A percentile compares a stretch with the other conserved stretches of the same genome.
Conservation (phyloP, 2,888 invertebrate genomes). For the Asteroscopus sphinx region DNA sequence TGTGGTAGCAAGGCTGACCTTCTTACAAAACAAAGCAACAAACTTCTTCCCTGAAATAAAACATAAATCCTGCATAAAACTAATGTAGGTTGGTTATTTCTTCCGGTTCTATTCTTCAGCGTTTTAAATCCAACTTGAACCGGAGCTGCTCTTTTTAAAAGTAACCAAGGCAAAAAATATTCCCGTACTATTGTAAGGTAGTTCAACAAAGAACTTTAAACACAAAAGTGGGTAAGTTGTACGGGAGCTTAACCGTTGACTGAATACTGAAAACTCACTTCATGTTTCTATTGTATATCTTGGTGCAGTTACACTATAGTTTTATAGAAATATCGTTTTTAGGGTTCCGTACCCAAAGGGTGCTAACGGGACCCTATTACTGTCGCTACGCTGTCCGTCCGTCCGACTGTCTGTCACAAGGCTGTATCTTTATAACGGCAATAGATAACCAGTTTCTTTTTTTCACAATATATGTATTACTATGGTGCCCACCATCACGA, state of each 20-base stretch:
- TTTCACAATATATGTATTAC: too few species aligned
- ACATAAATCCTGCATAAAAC: slow-evolving; percentile 16
- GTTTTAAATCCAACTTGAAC: slow-evolving; percentile 36
- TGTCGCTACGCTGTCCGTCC: too few species aligned
- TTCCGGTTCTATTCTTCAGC: slow-evolving; percentile 25
- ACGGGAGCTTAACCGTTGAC: slow-evolving; percentile 49
- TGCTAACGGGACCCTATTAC: too few species aligned
- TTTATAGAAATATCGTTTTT: slow-evolving; percentile 5
- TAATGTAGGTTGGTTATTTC: slow-evolving; percentile 29
- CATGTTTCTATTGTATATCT: slow-evolving; percentile 52
- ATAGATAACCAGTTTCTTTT: too few species aligned
- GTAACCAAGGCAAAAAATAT: slow-evolving; percentile 50
- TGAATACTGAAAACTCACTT: slow-evolving; percentile 52
- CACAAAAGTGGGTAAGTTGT: slow-evolving; percentile 60
- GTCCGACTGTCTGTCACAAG: too few species aligned
- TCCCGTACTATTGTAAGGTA: slow-evolving; percentile 44
- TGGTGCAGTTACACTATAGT: slow-evolving; percentile 30
- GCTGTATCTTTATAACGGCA: too few species aligned
- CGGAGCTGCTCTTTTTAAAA: slow-evolving; percentile 43
- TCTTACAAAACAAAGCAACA: slow-evolving; percentile 13
- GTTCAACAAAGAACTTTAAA: slow-evolving; percentile 60
- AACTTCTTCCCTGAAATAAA: slow-evolving; percentile 14
- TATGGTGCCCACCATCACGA: too few species aligned
- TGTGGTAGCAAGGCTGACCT: too few species aligned
- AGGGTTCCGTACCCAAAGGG: too few species aligned